Percentiles rank a stretch among this genome's conserved stretches.
Conservation (phyloP, 1,140 invertebrate genomes). For the Drosophila insularis region DNA sequence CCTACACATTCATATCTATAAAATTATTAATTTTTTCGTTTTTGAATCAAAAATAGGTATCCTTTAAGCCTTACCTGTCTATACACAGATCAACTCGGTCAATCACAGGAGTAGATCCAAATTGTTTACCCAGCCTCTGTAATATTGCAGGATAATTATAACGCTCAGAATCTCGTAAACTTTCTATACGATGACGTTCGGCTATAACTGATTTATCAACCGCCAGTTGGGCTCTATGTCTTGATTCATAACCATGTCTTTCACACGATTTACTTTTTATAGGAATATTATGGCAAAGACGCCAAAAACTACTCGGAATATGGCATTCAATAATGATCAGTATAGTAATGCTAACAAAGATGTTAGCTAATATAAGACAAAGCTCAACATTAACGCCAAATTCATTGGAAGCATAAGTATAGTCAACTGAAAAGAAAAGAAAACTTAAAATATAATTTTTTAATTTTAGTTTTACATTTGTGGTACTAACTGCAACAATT, state of each 20-base stretch:
- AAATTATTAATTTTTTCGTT: not conserved
- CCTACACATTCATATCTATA: constrained; percentile 52
- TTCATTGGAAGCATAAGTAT: not conserved
- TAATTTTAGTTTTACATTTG: not conserved
- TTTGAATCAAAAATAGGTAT: not conserved
- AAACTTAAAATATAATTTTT: not conserved
- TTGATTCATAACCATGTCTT: not conserved
- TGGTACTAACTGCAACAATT: constrained; percentile 59
- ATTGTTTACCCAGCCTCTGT: constrained; percentile 1
- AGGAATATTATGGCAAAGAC: not conserved
- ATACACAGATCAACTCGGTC: constrained; percentile 41
- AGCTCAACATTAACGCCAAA: constrained; percentile 10
- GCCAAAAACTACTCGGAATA: not conserved
- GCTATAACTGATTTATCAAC: constrained; percentile 28
- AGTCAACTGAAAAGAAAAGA: not conserved
- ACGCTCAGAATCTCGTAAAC: constrained; percentile 15
- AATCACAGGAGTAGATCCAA: constrained; percentile 11
- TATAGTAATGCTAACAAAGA: not conserved
- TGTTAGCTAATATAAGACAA: constrained; percentile 5
- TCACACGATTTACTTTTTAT: too few relatives aligned
- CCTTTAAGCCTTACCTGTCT: constrained; percentile 31
- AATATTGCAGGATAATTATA: constrained; percentile 9
- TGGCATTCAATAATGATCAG: not conserved
- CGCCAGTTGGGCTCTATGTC: not conserved
- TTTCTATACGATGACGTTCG: constrained; percentile 19